Evolutionary conservation across 2,113 vertebrate species (phyloP), one percentile per base, ranked within the genome.

Genomic region (Stomatorhinus ivindoensis): DNA sequence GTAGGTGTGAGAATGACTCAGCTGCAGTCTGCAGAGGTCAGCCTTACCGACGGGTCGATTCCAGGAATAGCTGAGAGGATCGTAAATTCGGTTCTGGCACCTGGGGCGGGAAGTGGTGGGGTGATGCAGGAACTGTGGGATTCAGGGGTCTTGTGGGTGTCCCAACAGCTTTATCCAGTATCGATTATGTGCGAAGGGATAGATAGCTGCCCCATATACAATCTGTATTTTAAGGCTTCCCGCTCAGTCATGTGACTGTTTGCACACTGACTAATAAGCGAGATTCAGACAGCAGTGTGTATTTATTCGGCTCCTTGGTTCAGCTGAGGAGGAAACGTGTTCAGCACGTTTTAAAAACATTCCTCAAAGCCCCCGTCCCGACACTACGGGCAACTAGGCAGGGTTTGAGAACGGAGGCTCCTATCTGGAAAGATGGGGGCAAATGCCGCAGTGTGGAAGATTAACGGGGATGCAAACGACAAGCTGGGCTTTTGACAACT

Each of bases 21-120:
- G 73, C 31, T 55, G 69, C 76, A 89, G 51, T 55, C 76, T 55
- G 76, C 31, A 84, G 88, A 88, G 76, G 76, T 89, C 35, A n/a
- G 76, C 35, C 48, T 55, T 84, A 46, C 2, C 13, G 48, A 44
- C 21, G 13, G 84, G 13, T 31, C 46, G 84, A 51, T 86, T 86
- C 48, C 48, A 53, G 46, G 84, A 86, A 47, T 24, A 86, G 84
- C 46, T 4, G 13, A 50, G 84, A 17, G 48, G 84, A 17, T 84
- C 44, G 19, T 47, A 84, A 84, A 84, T 80, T 80, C 35, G 13
- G 73, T 80, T 80, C 5, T 39, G 73, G 73, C 73, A 21, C 17
- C 73, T 69, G 61, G 61, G 61, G 9, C 61, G 10, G 3, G n/a
- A 31, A 4, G 61, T 3, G 10, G 61, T 69, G 61, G 61, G 61